Conservation (phyloP, 2,888 invertebrate genomes). For the Euzophera pinguis region DNA sequence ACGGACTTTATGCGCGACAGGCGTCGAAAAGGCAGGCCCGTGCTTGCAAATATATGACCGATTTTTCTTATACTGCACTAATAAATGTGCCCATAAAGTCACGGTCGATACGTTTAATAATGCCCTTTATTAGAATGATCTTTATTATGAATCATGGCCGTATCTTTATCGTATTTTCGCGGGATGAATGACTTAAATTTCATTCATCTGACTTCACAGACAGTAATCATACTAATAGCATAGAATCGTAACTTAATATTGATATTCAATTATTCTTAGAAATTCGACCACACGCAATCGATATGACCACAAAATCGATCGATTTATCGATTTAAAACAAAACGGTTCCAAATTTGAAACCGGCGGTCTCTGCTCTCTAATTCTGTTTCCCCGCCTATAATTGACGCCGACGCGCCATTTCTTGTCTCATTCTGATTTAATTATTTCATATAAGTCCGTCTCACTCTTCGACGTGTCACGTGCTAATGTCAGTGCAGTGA, state of each 20-base stretch:
- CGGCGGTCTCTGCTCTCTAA: constrained; percentile 70
- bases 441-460: constrained; percentile 33
- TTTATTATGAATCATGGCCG: constrained; percentile 60
- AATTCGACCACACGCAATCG: constrained; percentile 76
- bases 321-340: constrained; percentile 77
- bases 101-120: constrained; percentile 50
- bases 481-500: constrained; percentile 72
- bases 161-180: constrained; percentile 47
- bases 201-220: constrained; percentile 49
- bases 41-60: constrained; percentile 66
- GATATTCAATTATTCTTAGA: constrained; percentile 75
- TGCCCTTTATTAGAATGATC: constrained; percentile 52
- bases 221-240: constrained; percentile 65
- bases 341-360: constrained; percentile 77
- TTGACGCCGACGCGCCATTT: constrained; percentile 72
- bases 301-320: constrained; percentile 63
- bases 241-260: constrained; percentile 63
- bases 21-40: constrained; percentile 71
- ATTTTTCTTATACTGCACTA: constrained; percentile 60
- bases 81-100: constrained; percentile 67
- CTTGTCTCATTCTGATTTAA: constrained; percentile 37
- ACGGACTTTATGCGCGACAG: constrained; percentile 69
- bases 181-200: constrained; percentile 55
- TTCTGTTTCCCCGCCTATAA: constrained; percentile 78
- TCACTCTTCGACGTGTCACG: constrained; percentile 64